Base-by-base conservation (phyloP, 2,888 invertebrate species). In the Caenorhabditis panamensis region DNA sequence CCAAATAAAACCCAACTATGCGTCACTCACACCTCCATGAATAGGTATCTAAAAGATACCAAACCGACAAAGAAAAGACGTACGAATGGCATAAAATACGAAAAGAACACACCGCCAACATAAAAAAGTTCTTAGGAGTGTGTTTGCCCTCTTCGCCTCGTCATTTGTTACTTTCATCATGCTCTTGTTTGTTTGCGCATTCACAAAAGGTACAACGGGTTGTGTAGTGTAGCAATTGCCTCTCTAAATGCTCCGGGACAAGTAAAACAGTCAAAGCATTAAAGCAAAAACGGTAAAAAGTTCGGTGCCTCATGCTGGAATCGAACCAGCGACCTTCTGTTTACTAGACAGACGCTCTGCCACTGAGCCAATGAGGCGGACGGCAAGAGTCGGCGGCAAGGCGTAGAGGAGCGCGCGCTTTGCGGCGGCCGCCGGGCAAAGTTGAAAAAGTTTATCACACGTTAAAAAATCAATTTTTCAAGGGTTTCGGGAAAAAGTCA, bases 311-410 rank as follows among this genome's bases (percentile, higher is more conserved):
- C 84, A 85, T 83, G 86, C 83, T 85, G 84, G 87, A 84, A 87
- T 87, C 83, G 86, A 87, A 87, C 87, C 87, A 85, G 84, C 84
- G 87, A 88, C 88, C 88, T 88, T 88, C 87, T 86, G 88, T 87
- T 87, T 87, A 87, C 87, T 83, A 87, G 87, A 87, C 87, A 84
- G 84, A 87, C 87, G 87, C 88, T 87, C 88, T 87, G 86, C 86
- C 86, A 83, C 86, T 87, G 86, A 87, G 87, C 87, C 84, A 87
- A 84, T 80, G 84, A 86, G 78, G 78, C 78, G 44, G 44, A 44
- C 44, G 44, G 44, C 5, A 31, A 31, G 5, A 4, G 31, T 9
- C 4, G 31, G 31, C 31, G 5, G 5, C 4, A 41, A 13, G 41
- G 13, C 41, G 13, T 8, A 36, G 36, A 36, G n/a, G n/a, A n/a